These are phyloP conservation scores for Syncerus caffer DNA, from an alignment of 2,797 vertebrate genomes.

Conservation along the genomic window DNA sequence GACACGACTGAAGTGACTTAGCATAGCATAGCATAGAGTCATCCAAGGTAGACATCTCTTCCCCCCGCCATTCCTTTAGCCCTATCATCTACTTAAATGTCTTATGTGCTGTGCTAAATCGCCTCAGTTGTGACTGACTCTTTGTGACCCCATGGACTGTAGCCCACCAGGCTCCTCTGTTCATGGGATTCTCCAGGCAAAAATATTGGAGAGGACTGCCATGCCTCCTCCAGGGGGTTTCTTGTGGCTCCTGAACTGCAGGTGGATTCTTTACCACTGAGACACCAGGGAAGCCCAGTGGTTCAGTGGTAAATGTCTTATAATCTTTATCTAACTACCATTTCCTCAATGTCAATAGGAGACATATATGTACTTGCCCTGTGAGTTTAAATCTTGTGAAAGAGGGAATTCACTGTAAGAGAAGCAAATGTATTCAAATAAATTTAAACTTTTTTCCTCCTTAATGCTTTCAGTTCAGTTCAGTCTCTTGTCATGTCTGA, in stretches of 20 bases:
- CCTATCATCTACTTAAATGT: not conserved
- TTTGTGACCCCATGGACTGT: not conserved
- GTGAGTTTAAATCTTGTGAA: constrained; percentile 34
- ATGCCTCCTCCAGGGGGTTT: not conserved
- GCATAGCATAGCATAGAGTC: not conserved
- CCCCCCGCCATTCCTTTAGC: not conserved
- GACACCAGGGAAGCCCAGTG: not conserved
- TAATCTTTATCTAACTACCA: not conserved
- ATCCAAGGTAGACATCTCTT: not conserved
- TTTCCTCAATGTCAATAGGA: constrained; percentile 1
- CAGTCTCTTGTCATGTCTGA: not conserved
- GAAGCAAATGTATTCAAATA: constrained; percentile 42
- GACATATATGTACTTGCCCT: not conserved
- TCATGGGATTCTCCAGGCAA: not conserved
- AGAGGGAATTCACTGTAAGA: not conserved
- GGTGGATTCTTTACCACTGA: not conserved
- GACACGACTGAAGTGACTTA: no score
- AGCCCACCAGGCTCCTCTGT: not conserved
- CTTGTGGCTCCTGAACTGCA: not conserved
- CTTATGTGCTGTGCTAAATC: not conserved
- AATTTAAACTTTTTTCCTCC: not conserved
- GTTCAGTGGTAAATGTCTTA: not conserved
- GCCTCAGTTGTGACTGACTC: not conserved
- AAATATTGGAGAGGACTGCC: not conserved
- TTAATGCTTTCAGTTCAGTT: not conserved